Conservation (phyloP, 1,140 invertebrate species). For the Lepidurus apus region DNA sequence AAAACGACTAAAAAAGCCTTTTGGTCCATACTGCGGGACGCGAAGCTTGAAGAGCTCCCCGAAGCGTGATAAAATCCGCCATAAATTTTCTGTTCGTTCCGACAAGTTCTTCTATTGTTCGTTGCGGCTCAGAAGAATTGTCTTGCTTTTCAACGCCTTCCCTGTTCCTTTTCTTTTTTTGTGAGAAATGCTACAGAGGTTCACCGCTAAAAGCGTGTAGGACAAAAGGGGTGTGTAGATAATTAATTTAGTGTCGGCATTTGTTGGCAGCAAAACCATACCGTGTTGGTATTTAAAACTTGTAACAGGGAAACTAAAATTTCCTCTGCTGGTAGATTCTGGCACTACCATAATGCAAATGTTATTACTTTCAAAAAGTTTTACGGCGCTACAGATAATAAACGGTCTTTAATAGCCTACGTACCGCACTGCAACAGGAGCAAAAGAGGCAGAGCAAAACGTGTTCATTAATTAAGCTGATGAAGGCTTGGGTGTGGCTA, state of each 20-base stretch:
- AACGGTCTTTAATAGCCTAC: neutral
- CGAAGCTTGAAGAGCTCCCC: constrained; percentile 17
- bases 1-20: neutral
- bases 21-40: neutral
- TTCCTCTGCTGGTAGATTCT: neutral
- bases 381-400: neutral
- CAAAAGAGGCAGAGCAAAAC: neutral
- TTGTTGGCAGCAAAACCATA: neutral
- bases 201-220: neutral
- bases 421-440: neutral
- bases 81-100: constrained; percentile 19
- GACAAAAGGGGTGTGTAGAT: neutral
- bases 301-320: neutral
- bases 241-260: neutral
- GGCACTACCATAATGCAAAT: neutral
- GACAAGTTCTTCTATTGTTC: constrained; percentile 22
- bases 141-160: constrained; percentile 18
- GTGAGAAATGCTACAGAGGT: neutral
- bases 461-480: constrained; percentile 18
- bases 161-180: constrained; percentile 5
- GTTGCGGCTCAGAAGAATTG: constrained; percentile 6
- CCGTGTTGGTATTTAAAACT: neutral
- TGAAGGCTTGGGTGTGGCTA: constrained; percentile 20
- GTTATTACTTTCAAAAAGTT: neutral
- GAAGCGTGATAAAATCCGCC: constrained; percentile 18